These are phyloP conservation scores for Oceanites oceanicus DNA, from an alignment of 2,113 vertebrate species.

Conservation along the genomic window DNA sequence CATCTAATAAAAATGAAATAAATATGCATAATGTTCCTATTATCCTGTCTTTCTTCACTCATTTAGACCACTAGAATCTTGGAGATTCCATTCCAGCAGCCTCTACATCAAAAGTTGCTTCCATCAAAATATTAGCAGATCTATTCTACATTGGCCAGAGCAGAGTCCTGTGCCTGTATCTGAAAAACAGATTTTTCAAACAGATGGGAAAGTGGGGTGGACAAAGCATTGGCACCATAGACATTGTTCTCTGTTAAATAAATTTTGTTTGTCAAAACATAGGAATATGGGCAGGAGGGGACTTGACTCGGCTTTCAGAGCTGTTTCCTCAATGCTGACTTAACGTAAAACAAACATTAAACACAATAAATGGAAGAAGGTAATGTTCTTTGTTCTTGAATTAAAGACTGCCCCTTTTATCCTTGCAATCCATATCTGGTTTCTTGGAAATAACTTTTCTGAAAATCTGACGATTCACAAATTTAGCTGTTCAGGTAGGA, in stretches of 20 bases:
- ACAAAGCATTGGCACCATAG: not conserved
- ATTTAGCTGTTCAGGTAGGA: not conserved
- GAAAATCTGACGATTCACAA: not conserved
- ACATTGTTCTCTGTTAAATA: not conserved
- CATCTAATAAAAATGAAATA: not conserved
- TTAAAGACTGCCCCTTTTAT: not conserved
- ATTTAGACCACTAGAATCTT: not conserved
- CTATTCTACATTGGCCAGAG: not conserved
- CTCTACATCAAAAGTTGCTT: not conserved
- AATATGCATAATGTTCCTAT: not conserved
- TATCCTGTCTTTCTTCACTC: not conserved
- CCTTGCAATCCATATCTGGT: not conserved
- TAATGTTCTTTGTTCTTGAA: not conserved
- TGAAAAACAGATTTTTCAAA: not conserved
- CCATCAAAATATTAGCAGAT: not conserved
- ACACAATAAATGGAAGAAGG: not conserved
- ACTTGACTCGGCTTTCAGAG: not conserved
- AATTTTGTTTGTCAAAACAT: not conserved
- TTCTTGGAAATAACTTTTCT: not conserved
- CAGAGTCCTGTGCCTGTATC: not conserved
- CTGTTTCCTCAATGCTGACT: not conserved
- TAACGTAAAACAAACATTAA: not conserved
- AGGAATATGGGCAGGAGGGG: accelerated
- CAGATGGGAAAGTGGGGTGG: not conserved
- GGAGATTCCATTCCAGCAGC: not conserved